These are phyloP conservation scores for Ptychobarbus kaznakovi DNA, from an alignment of 2,797 vertebrate species.

Conservation along the genomic window DNA sequence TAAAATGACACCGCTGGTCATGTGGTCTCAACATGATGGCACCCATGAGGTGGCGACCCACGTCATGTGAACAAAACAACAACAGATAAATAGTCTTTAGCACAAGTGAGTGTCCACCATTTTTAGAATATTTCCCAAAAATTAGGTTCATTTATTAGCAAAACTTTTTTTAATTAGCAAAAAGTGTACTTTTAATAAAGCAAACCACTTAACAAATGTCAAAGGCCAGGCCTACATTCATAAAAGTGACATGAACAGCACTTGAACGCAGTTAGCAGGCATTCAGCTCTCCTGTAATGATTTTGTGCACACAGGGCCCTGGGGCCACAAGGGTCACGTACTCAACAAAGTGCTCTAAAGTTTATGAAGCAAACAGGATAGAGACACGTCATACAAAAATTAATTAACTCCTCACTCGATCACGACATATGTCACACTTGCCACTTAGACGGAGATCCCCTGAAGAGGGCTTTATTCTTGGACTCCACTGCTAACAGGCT, in stretches of 20 bases:
- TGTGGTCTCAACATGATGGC: neutral
- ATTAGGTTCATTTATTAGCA: no score
- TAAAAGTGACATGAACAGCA: neutral
- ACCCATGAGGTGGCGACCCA: neutral
- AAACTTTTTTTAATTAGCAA: neutral
- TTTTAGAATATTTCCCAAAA: neutral
- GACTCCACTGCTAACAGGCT: conserved; percentile 36
- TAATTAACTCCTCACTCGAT: neutral
- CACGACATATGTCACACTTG: neutral
- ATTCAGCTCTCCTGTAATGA: neutral
- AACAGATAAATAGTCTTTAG: no score
- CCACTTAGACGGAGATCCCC: neutral
- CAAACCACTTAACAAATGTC: neutral
- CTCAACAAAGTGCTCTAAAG: conserved; percentile 26
- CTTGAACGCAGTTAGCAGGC: no score
- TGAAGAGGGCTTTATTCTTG: neutral
- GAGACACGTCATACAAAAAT: neutral
- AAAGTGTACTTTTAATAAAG: neutral
- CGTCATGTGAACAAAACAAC: neutral
- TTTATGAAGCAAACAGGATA: neutral
- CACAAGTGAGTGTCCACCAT: neutral
- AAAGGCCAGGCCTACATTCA: neutral
- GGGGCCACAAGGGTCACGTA: conserved; percentile 28
- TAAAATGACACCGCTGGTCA: neutral
- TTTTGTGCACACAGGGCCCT: neutral